These are phyloP conservation scores for Camponotus floridanus DNA, from an alignment of 1,140 invertebrate species.

Conservation along the genomic window DNA sequence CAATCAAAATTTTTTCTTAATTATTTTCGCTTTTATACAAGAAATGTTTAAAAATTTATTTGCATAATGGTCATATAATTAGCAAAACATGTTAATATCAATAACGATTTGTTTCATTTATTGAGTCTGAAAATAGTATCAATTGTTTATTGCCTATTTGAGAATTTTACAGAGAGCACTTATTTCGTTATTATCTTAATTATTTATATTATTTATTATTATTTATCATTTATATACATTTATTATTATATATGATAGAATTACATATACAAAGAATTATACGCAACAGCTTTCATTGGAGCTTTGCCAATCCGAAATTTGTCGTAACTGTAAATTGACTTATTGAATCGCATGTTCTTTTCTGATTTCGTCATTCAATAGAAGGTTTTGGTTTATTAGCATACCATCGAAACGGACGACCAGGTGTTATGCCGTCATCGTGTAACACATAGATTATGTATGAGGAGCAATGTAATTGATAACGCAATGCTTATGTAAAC, in stretches of 20 bases:
- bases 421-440: not conserved
- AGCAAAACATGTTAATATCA: not conserved
- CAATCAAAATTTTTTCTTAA: not conserved
- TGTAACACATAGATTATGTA: not conserved
- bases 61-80: not conserved
- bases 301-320: not conserved
- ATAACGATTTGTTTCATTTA: not conserved
- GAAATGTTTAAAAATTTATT: not conserved
- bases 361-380: conserved; percentile 24
- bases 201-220: not conserved
- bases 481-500: conserved; percentile 13
- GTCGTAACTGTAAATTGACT: not conserved
- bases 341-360: not conserved
- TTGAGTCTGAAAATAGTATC: not conserved
- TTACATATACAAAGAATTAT: too few relatives aligned
- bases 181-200: not conserved
- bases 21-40: conserved; percentile 1
- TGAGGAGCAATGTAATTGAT: conserved; percentile 37
- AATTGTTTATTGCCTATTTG: conserved; percentile 4
- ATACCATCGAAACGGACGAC: conserved; percentile 15
- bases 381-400: conserved; percentile 45
- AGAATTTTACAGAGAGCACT: not conserved
- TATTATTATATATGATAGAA: not conserved
- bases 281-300: not conserved
- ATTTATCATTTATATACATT: not conserved